Base-by-base conservation (phyloP, 2,113 vertebrate species). In the Phoenicopterus ruber region DNA sequence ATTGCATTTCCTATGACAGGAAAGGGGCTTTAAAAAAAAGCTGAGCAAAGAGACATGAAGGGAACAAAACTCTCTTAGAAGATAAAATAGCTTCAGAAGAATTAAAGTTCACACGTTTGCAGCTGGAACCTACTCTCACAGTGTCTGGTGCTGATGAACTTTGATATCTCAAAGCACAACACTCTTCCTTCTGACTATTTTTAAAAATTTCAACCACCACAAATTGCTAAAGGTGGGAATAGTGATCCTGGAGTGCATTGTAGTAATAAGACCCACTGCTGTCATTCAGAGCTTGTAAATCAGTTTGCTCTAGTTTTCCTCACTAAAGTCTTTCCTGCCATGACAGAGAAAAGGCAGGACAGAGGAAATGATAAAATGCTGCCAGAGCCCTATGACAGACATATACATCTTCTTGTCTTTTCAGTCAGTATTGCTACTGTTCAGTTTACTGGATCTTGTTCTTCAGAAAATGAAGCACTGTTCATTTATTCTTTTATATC, bases 81-180 rank as follows among this genome's bases (percentile, higher is more conserved):
- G 80, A 93, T 83, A 86, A 96, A 96, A 87, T 49, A 65, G 21
- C 67, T 97, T 93, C 72, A 54, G 67, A 90, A 82, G 93, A 93
- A 74, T 72, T 94, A n/a, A 69, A 44, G 71, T 81, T 93, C 96
- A 81, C 22, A 78, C 2, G 0, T 82, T 78, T 94, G 81, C 91
- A 89, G 74, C 69, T 83, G 62, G 55, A 66, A 87, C 4, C 46
- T 63, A 57, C 31, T 66, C 17, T 65, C 17, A 15, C 26, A 32
- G 77, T 83, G 54, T 22, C 42, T 83, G 17, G 25, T 84, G 72
- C 26, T 58, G 62, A 63, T 67, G 63, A 96, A 90, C 90, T 94
- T 96, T 93, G 88, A 88, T 95, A 74, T 80, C 1, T 1, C 31
- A 82, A 93, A 86, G 61, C 36, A 72, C 34, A 94, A 79, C 73